phyloP scores from a whole-genome alignment of 2,113 vertebrate genomes.

The Pollachius pollachius region DNA sequence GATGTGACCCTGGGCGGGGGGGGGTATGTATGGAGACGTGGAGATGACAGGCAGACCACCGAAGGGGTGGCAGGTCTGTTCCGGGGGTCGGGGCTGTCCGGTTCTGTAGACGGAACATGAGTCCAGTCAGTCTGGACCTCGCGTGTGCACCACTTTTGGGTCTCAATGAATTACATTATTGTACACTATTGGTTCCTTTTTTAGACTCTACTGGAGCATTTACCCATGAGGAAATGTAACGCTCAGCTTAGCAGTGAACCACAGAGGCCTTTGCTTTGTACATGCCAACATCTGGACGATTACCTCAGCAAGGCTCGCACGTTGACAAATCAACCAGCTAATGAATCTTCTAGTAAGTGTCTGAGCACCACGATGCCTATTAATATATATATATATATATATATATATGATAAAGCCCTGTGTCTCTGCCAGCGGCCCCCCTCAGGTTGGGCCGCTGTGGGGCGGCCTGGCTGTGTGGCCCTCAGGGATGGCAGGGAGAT shows the following conservation, averaged over 20 bases:
- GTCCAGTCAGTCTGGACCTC: conserved; percentile 1
- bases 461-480: conserved; percentile 75
- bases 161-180: not conserved
- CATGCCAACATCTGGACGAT: conserved; percentile 2
- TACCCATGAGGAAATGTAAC: not conserved
- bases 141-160: not conserved
- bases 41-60: conserved; percentile 48
- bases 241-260: conserved; percentile 11
- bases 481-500: conserved; percentile 82
- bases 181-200: not conserved
- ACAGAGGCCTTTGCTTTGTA: conserved; percentile 14
- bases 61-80: not conserved
- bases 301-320: conserved; percentile 3
- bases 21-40: conserved; percentile 7
- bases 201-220: not conserved
- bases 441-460: conserved; percentile 81
- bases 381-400: too few relatives aligned
- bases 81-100: conserved; percentile 20
- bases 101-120: not conserved
- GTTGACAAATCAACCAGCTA: too few relatives aligned
- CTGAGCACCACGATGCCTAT: too few relatives aligned
- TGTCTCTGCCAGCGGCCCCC: conserved; percentile 78
- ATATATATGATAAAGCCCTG: too few relatives aligned
- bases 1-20: too few relatives aligned
- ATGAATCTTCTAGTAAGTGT: too few relatives aligned